Conservation (phyloP, 2,113 vertebrate genomes). For the Acrocephalus kingi region DNA sequence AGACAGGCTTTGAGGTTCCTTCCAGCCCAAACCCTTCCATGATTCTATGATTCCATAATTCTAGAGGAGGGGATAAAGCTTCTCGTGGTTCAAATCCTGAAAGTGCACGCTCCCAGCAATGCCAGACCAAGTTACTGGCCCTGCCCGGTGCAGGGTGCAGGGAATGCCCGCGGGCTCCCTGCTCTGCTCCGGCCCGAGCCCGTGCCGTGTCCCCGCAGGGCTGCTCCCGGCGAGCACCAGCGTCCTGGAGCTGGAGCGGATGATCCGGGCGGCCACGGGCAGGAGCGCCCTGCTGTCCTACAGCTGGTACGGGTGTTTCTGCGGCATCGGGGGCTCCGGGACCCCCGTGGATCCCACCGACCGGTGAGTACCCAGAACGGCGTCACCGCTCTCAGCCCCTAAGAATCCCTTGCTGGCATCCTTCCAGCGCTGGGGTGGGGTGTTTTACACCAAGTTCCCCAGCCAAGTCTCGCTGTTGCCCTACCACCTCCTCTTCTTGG, state of each 20-base stretch:
- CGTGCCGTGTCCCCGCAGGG: background rate
- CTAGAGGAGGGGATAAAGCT: background rate
- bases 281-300: conserved; percentile 37
- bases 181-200: accelerated
- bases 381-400: accelerated
- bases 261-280: conserved; percentile 7
- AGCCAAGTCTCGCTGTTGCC: background rate
- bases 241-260: conserved; percentile 6
- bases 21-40: background rate
- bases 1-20: background rate
- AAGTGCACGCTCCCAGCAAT: accelerated
- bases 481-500: accelerated
- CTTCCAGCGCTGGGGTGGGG: accelerated
- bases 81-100: accelerated
- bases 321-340: conserved; percentile 38
- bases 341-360: conserved; percentile 19
- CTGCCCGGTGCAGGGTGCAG: accelerated
- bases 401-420: accelerated
- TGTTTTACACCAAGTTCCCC: background rate
- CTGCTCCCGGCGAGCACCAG: background rate
- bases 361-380: background rate
- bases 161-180: accelerated
- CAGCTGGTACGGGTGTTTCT: conserved; percentile 55
- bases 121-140: accelerated
- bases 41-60: background rate